Base-by-base conservation (phyloP, 2,888 invertebrate genomes). In the Noctua janthina region DNA sequence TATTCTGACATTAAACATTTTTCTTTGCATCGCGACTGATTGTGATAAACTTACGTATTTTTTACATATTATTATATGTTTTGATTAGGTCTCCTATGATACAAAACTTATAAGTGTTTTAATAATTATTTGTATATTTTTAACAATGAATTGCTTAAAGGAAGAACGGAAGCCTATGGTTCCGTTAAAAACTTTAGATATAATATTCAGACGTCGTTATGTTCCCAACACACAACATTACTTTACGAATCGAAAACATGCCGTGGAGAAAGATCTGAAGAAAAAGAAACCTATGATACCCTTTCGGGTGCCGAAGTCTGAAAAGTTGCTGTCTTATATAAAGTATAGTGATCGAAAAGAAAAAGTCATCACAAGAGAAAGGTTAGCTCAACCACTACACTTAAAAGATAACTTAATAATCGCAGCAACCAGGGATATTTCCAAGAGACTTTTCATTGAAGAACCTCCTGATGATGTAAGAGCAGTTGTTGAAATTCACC, bases 401-500 rank as follows among this genome's bases (percentile, higher is more conserved):
- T 88, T 94, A 76, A 97, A 97, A 91, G 96, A 96, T 87, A 96
- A 96, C 86, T 89, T 96, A 79, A 94, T 90, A 84, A 94, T 96
- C 77, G 95, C 96, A n/a, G 95, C 96, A 20, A 94, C 95, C 2
- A 94, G 95, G 87, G 97, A 97, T 90, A 93, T 98, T 86, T 95
- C 98, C 54, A 95, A 97, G 85, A 94, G 98, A 79, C 94, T 98
- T 70, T 97, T 96, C 78, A 95, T 98, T 46, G 94, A 97, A 91
- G 97, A 97, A 87, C 96, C 97, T n/a, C 93, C 95, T 54, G 96
- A 97, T 88, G 96, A 96, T 83, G 97, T 97, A 51, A 96, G 97
- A 86, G 97, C 97, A 2, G 97, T 98, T 73, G 95, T 97, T 29
- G 98, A 98, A 93, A 96, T 98, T 64, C 98, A 98, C 91, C 97